Evolutionary conservation across 1,140 invertebrate genomes (phyloP).

Genomic region (Meloidogyne hapla): DNA sequence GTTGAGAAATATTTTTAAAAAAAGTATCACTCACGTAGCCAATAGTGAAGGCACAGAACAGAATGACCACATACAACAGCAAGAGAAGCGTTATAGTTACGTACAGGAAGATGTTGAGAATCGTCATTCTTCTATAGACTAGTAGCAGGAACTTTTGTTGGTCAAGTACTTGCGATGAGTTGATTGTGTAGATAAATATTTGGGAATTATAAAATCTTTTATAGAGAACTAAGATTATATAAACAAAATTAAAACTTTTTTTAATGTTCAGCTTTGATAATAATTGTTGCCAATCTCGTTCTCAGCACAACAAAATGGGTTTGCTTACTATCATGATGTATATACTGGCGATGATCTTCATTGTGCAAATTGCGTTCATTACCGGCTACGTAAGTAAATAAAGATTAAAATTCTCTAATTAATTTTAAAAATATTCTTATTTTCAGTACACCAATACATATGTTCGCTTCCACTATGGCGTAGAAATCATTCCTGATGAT

Average conservation of each 20-base stretch:
- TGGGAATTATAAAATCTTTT: too few relatives aligned
- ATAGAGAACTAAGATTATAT: neutral
- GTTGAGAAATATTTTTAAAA: neutral
- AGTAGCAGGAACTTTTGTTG: too few relatives aligned
- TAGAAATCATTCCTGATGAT: neutral
- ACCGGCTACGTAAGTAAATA: neutral
- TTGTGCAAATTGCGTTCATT: neutral
- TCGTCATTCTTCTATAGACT: too few relatives aligned
- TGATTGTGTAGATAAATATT: too few relatives aligned
- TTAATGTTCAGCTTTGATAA: neutral
- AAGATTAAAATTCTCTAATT: neutral
- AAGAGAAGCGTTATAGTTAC: neutral
- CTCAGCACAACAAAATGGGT: neutral
- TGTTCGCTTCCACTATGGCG: neutral
- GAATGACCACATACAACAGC: neutral
- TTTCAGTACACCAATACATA: conserved; percentile 6
- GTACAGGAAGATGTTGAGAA: neutral
- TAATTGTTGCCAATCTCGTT: neutral
- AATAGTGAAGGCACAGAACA: neutral
- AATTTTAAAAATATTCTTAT: neutral
- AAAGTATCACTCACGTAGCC: neutral
- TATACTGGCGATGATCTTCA: neutral
- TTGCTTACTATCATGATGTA: neutral
- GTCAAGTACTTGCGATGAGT: too few relatives aligned
- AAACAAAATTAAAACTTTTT: neutral